These are phyloP conservation scores for Sipunculus nudus DNA, from an alignment of 2,888 invertebrate species.

Conservation along the genomic window DNA sequence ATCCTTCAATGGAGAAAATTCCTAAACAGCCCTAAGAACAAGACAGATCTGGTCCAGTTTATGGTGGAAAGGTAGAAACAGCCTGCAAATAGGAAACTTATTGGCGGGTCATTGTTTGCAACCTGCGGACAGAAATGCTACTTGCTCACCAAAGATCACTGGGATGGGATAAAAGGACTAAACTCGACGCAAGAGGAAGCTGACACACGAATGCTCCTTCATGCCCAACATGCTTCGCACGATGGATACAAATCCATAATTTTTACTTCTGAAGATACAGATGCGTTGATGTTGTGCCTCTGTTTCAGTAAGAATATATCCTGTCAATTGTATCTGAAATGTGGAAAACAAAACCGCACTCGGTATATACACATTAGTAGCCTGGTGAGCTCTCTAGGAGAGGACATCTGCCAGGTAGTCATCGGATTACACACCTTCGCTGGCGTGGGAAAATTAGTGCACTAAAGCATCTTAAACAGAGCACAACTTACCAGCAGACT, in stretches of 20 bases:
- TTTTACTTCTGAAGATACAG: conserved; percentile 1
- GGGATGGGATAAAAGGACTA: not conserved
- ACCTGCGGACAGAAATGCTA: not conserved
- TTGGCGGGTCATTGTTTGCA: not conserved
- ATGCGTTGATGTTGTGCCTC: conserved; percentile 1
- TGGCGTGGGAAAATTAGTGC: conserved; percentile 1
- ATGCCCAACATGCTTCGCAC: not conserved
- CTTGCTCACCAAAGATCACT: not conserved
- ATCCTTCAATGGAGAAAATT: conserved; percentile 1
- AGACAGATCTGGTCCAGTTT: not conserved
- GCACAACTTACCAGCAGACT: no score
- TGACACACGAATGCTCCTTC: conserved; percentile 8
- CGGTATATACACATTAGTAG: not conserved
- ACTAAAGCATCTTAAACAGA: not conserved
- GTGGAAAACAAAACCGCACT: not conserved
- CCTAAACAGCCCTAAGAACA: not conserved
- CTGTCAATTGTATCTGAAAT: not conserved
- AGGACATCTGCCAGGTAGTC: not conserved
- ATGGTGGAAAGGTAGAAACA: conserved; percentile 1
- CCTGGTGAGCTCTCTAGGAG: not conserved
- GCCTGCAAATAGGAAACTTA: not conserved
- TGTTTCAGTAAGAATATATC: not conserved
- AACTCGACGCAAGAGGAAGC: conserved; percentile 4
- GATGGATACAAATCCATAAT: not conserved
- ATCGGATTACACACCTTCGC: conserved; percentile 1